phyloP scores from a whole-genome alignment of 1,140 invertebrate genomes.

The Grapholita molesta region DNA sequence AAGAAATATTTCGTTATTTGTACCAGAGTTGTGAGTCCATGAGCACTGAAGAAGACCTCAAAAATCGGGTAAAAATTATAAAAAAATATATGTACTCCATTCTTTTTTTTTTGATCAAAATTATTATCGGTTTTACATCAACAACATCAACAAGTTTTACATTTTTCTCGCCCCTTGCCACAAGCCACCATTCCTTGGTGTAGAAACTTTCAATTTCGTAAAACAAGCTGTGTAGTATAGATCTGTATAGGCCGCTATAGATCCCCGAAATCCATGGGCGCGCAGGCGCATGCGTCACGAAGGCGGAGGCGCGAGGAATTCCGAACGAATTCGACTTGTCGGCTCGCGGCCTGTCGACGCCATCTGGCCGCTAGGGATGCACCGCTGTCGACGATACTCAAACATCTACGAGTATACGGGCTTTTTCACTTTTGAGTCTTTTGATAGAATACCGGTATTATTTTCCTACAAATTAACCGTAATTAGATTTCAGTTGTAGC shows the following conservation, averaged over 20 bases:
- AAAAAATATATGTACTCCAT: background rate
- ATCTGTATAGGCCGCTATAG: slow-evolving; percentile 7
- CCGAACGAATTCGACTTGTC: slow-evolving; percentile 59
- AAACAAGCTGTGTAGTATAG: background rate
- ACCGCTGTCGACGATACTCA: slow-evolving; percentile 15
- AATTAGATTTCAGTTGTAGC: no score
- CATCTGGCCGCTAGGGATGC: slow-evolving; percentile 60
- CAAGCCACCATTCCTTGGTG: background rate
- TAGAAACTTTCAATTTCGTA: slow-evolving; percentile 1
- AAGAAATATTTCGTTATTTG: no score
- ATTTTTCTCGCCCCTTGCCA: background rate
- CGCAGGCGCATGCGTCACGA: slow-evolving; percentile 46
- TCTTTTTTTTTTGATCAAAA: background rate
- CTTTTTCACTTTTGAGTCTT: no score
- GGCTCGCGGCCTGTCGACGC: slow-evolving; percentile 62
- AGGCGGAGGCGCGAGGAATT: slow-evolving; percentile 64
- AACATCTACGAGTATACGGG: no score
- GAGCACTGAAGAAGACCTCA: no score
- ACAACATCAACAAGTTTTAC: background rate
- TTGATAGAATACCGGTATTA: no score
- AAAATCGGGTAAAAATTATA: no score
- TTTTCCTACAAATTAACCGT: no score
- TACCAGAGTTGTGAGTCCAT: no score
- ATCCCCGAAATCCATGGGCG: slow-evolving; percentile 33
- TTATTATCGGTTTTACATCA: background rate